These are phyloP conservation scores for Strix aluco DNA, from an alignment of 2,113 vertebrate species.

Conservation along the genomic window DNA sequence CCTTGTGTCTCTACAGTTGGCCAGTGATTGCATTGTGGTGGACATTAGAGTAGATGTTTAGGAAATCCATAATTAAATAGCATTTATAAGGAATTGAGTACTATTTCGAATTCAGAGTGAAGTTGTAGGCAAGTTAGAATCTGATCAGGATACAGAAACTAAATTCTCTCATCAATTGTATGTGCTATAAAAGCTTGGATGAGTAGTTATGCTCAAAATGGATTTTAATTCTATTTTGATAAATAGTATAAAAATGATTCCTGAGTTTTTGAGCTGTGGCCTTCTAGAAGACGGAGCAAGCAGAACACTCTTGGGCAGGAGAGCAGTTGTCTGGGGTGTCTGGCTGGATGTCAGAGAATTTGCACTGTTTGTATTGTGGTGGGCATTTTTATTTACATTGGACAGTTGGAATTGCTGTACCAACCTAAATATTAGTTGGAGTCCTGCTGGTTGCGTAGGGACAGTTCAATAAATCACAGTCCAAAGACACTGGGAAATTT, in stretches of 20 bases:
- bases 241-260: background rate
- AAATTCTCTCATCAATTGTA: background rate
- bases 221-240: background rate
- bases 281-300: background rate
- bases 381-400: background rate
- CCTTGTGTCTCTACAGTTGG: background rate
- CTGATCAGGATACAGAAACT: background rate
- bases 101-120: background rate
- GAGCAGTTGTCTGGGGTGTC: background rate
- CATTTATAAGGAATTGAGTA: background rate
- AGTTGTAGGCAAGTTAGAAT: background rate
- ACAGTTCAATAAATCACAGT: background rate
- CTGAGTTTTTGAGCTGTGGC: background rate
- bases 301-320: background rate
- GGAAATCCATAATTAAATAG: background rate
- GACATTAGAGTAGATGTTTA: background rate
- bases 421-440: background rate
- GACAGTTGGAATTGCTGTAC: background rate
- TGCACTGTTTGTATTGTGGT: background rate
- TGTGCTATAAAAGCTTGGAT: background rate
- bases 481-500: background rate
- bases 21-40: background rate
- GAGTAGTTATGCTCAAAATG: background rate
- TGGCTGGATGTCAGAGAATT: conserved; percentile 1
- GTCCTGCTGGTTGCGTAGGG: background rate